A percentile compares a stretch with the other conserved stretches of the same genome.
Evolutionary conservation across 1,140 invertebrate species (phyloP).

Genomic region (Pollicipes pollicipes): DNA sequence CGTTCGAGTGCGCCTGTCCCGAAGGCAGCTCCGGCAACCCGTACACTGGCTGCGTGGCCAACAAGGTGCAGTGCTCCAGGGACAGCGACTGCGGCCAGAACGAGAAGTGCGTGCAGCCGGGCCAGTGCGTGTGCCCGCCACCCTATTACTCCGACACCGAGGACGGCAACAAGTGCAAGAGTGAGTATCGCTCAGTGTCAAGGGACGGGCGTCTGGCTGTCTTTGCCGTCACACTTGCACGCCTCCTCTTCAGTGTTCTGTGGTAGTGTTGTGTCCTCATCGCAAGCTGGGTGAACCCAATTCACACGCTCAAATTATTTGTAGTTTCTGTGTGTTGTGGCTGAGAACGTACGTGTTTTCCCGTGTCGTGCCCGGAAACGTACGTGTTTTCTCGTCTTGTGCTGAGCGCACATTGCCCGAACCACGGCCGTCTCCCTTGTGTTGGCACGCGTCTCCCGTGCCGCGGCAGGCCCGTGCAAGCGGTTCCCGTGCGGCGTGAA

Average conservation of each 20-base stretch:
- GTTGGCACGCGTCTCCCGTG: not conserved
- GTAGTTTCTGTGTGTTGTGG: too few species aligned
- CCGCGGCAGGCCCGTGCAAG: constrained; percentile 43
- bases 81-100: constrained; percentile 66
- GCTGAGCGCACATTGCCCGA: too few species aligned
- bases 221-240: constrained; percentile 5
- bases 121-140: constrained; percentile 69
- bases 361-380: too few species aligned
- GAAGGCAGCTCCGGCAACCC: constrained; percentile 61
- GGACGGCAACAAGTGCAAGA: constrained; percentile 68
- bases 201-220: constrained; percentile 4
- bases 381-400: too few species aligned
- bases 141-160: constrained; percentile 63
- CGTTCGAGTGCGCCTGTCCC: constrained; percentile 54
- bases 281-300: too few species aligned
- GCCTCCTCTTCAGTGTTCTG: too few species aligned
- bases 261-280: not conserved
- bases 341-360: too few species aligned
- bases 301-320: too few species aligned
- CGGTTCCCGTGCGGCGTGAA: constrained; percentile 78
- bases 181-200: constrained; percentile 26
- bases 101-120: constrained; percentile 76
- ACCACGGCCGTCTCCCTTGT: too few species aligned
- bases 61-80: constrained; percentile 55
- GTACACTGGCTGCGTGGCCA: constrained; percentile 54